Evolutionary conservation across 2,113 vertebrate species (phyloP), one percentile per base, ranked within the genome.

Genomic region (Phocoena sinus): DNA sequence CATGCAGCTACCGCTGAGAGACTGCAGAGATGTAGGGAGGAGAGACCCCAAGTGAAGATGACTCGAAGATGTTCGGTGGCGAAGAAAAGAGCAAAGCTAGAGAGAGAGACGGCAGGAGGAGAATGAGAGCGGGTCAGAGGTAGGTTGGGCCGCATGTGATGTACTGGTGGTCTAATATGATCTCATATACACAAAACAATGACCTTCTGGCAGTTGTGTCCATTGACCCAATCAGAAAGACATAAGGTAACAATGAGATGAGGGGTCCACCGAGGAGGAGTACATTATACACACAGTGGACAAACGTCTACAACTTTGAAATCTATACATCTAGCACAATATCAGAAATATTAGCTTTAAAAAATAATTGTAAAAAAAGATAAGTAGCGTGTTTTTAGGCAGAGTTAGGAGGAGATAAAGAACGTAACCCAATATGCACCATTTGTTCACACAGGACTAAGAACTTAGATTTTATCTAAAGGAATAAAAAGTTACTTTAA

Each of bases 341-440:
- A 77, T 85, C 70, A 88, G 58, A 96, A 97, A 96, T 95, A 96
- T 96, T 81, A 60, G 20, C 36, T 70, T 89, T 97, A 98, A 36
- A 80, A 58, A 80, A 80, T 90, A 73, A 93, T 18, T 10, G 25
- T 50, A 67, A 83, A 96, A 97, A 82, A 94, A 68, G 26, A n/a
- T 63, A 70, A 36, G 9, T 0, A 97, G 96, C 56, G 96, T 67
- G 92, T 56, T 60, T 97, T 92, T 96, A 98, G 97, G 90, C 93
- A 76, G 95, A 98, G 88, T 98, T 97, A 97, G 98, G 97, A 98
- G 91, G 93, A 96, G 97, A 98, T 77, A 89, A 95, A 86, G 41
- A 97, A 88, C 56, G 38, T 62, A 94, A 97, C 92, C 97, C 80
- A 97, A 62, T 95, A 86, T 89, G 36, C 56, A 77, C 58, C 94